Evolutionary conservation across 2,797 vertebrate species (phyloP).

Genomic region (Ceryle rudis): DNA sequence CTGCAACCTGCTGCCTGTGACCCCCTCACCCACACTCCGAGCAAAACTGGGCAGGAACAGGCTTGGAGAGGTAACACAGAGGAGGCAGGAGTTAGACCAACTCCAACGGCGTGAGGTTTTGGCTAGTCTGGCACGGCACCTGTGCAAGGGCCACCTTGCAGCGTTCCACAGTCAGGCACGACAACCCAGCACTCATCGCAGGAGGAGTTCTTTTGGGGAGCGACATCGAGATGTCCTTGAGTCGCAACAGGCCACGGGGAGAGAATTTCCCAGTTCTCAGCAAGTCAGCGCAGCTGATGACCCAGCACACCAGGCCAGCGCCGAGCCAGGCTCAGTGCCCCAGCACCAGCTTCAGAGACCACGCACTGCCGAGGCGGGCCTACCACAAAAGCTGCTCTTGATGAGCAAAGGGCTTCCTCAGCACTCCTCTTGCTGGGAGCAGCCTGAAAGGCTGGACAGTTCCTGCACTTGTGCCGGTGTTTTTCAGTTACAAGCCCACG

Average conservation of each 20-base stretch:
- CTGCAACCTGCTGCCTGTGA: neutral
- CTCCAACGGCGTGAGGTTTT: neutral
- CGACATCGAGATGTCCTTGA: neutral
- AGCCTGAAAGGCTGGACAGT: neutral
- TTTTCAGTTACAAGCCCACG: neutral
- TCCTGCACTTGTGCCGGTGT: neutral
- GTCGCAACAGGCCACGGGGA: neutral
- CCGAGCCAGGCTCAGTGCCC: neutral
- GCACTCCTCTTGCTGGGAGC: neutral
- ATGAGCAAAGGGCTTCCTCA: neutral
- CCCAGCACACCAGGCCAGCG: neutral
- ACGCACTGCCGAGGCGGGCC: rapidly evolving
- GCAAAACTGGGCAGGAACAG: neutral
- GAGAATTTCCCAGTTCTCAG: neutral
- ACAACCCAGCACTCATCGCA: neutral
- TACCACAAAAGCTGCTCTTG: neutral
- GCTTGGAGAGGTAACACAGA: neutral
- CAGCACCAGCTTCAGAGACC: neutral
- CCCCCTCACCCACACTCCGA: neutral
- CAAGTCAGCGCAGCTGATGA: neutral
- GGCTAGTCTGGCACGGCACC: neutral
- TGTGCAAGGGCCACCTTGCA: neutral
- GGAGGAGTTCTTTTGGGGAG: neutral
- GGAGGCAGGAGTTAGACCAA: neutral
- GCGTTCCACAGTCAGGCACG: neutral